Percentiles rank a stretch among this genome's conserved stretches.
phyloP scores from a whole-genome alignment of 2,113 vertebrate genomes.

The Ictalurus punctatus region DNA sequence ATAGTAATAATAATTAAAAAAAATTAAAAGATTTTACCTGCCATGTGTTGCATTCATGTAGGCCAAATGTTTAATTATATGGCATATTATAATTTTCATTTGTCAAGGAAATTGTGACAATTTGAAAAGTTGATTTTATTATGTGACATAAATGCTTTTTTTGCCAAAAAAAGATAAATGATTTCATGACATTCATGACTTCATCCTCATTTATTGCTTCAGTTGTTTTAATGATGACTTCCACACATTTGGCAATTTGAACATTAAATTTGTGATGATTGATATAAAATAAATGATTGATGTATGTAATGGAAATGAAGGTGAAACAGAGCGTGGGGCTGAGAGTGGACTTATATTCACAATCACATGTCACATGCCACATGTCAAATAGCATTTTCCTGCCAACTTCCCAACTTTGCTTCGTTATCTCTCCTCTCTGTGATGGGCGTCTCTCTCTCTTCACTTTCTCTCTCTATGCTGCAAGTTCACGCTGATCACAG shows the following conservation, averaged over 20 bases:
- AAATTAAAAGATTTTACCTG: neutral
- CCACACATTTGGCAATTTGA: neutral
- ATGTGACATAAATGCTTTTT: neutral
- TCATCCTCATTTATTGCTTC: constrained; percentile 22
- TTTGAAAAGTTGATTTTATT: neutral
- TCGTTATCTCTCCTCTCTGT: constrained; percentile 82
- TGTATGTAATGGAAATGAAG: neutral
- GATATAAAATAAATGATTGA: constrained; percentile 20
- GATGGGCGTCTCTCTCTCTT: constrained; percentile 76
- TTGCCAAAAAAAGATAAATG: neutral
- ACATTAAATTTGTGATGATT: constrained; percentile 2
- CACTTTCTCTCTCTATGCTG: constrained; percentile 37
- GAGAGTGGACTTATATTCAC: neutral
- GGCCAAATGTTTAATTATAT: neutral
- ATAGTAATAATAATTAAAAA: neutral
- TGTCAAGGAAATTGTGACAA: neutral
- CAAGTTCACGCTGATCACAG: constrained; percentile 83
- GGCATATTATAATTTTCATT: neutral
- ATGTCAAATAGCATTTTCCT: constrained; percentile 1
- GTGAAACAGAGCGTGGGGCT: neutral
- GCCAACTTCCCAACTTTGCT: constrained; percentile 3
- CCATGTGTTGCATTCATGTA: neutral
- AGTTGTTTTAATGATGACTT: constrained; percentile 21
- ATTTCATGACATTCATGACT: neutral
- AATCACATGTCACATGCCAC: neutral